Evolutionary conservation across 2,797 vertebrate species (phyloP).

Genomic region (Philypnodon macrostomus): DNA sequence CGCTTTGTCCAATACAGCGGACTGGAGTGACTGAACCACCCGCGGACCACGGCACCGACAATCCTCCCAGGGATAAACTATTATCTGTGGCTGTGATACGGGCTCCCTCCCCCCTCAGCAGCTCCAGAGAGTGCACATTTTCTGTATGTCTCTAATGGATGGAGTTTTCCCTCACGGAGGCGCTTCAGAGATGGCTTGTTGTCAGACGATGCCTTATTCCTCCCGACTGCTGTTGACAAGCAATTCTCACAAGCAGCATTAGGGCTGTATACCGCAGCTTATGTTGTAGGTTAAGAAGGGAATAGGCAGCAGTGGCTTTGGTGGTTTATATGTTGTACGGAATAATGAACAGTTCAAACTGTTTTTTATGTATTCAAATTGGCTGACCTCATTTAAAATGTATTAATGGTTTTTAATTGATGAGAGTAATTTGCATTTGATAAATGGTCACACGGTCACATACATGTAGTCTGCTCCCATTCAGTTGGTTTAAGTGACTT

Average conservation of each 20-base stretch:
- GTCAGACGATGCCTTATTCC: conserved; percentile 62
- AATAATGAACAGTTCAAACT: conserved; percentile 1
- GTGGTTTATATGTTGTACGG: conserved; percentile 27
- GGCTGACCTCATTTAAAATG: too few species aligned
- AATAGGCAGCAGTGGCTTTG: conserved; percentile 11
- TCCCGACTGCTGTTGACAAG: conserved; percentile 51
- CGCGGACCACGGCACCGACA: conserved; percentile 53
- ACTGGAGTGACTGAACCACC: conserved; percentile 70
- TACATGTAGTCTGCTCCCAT: too few species aligned
- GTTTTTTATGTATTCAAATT: too few species aligned
- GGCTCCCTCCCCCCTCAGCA: conserved; percentile 6
- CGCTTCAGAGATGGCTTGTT: conserved; percentile 70
- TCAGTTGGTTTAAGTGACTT: too few species aligned
- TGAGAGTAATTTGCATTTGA: too few species aligned
- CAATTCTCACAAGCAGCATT: conserved; percentile 61
- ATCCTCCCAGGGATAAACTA: conserved; percentile 69
- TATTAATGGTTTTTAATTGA: too few species aligned
- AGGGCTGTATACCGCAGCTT: conserved; percentile 44
- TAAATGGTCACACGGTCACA: too few species aligned
- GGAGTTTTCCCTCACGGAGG: conserved; percentile 66
- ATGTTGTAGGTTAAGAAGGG: conserved; percentile 31
- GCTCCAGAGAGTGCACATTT: conserved; percentile 29
- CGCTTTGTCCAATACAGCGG: conserved; percentile 58
- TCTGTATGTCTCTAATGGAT: conserved; percentile 68
- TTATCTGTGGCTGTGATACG: conserved; percentile 48